Base-by-base conservation (phyloP, 1,140 invertebrate species). In the Chrysomallon squamiferum region DNA sequence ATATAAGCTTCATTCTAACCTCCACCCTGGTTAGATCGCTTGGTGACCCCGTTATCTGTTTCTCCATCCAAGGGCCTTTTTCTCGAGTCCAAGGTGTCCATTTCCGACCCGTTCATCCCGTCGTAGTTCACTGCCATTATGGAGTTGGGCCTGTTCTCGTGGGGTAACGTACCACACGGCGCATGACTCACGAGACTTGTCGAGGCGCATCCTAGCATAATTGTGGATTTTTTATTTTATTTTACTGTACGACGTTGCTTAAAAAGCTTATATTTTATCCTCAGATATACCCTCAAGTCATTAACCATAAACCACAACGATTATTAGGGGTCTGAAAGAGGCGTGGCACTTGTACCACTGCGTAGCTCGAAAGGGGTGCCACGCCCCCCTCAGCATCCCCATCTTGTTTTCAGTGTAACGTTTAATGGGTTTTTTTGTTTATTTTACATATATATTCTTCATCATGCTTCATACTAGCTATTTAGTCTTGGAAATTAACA, bases 21-120 rank as follows among this genome's bases (percentile, higher is more conserved):
- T 90, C 91, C 90, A 83, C 92, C 93, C 86, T 93, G 93, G 87
- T 94, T 93, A 69, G 93, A 94, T 85, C 92, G 90, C 87, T 95
- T 94, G 71, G 92, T 92, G 76, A 92, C 90, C 75, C 92, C 92
- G 88, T 93, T 93, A 86, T 94, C 93, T 75, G 89, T 89, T 86
- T 94, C 93, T 74, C 90, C 90, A 87, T 94, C 93, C 78, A 93
- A 89, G 67, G 93, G 93, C 84, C 93, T 90, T 89, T 94, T 94
- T 87, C 93, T 76, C 71, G 85, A 85, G 79, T 86, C 85, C 64
- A 79, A 79, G 71, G 83, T 83, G 74, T 85, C 85, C 80, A 82
- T 83, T 68, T 82, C 81, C 67, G 78, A 76, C 70, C 76, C 79
- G 76, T 80, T 82, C 76, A 81, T 82, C 76, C 77, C 77, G 77